Evolutionary conservation across 1,140 invertebrate species (phyloP).

Genomic region (Drosophila grimshawi): DNA sequence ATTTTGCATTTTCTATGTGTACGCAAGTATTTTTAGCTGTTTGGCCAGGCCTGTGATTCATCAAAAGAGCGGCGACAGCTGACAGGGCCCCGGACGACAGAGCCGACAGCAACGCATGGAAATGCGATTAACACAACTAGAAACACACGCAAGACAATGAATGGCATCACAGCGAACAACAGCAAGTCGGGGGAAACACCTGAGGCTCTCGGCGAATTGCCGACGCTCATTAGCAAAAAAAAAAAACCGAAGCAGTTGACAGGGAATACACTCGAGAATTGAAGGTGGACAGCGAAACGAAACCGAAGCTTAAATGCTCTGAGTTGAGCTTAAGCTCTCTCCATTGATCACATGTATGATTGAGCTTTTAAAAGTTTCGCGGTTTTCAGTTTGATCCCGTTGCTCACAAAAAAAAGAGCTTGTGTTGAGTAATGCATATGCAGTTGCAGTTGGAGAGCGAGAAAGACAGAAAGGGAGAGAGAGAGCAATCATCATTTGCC

Average conservation of each 20-base stretch:
- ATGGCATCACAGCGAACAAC: conserved; percentile 32
- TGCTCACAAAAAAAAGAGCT: conserved; percentile 8
- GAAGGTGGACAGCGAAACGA: background rate
- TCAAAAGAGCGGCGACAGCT: conserved; percentile 79
- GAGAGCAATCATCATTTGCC: background rate
- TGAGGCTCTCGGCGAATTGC: conserved; percentile 65
- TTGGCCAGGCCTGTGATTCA: conserved; percentile 77
- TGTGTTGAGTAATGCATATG: conserved; percentile 10
- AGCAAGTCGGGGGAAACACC: conserved; percentile 65
- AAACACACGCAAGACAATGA: conserved; percentile 57
- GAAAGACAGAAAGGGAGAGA: background rate
- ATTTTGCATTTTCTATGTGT: conserved; percentile 73
- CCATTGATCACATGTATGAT: conserved; percentile 4
- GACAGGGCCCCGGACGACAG: conserved; percentile 55
- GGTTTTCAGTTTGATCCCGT: conserved; percentile 9
- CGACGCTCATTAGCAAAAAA: conserved; percentile 62
- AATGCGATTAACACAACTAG: conserved; percentile 72
- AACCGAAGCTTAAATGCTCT: conserved; percentile 35
- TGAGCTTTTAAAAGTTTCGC: background rate
- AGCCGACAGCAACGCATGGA: conserved; percentile 75
- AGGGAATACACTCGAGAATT: conserved; percentile 34
- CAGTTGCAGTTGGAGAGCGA: conserved; percentile 1
- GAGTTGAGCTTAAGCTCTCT: background rate
- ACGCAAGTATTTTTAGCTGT: conserved; percentile 71
- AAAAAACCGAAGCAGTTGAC: conserved; percentile 59